A percentile compares a stretch with the other conserved stretches of the same genome.
Conservation (phyloP, 2,113 vertebrate species). For the Pseudopipra pipra region DNA sequence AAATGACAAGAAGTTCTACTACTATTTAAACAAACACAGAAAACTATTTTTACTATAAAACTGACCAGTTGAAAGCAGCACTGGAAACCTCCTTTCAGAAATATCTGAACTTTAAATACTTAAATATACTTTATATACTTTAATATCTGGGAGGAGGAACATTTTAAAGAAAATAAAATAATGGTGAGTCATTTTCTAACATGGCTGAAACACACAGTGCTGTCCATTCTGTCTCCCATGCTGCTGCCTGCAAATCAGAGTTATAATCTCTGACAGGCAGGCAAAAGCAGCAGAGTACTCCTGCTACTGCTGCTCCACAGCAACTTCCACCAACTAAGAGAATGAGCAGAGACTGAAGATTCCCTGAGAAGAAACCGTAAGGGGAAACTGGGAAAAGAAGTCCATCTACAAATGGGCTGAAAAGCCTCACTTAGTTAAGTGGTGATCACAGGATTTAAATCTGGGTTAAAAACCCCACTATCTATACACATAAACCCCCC, state of each 20-base stretch:
- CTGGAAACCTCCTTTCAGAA: background rate
- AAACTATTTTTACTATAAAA: background rate
- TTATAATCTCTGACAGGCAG: background rate
- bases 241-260: background rate
- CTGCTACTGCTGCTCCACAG: background rate
- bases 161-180: background rate
- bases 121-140: background rate
- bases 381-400: background rate
- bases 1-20: background rate
- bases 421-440: background rate
- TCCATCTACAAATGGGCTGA: background rate
- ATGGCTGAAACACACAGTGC: rapidly evolving
- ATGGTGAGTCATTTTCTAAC: background rate
- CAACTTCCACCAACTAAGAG: background rate
- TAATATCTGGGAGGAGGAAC: background rate
- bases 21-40: background rate
- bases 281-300: background rate
- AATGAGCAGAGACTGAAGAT: background rate
- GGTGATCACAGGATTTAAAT: background rate
- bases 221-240: background rate
- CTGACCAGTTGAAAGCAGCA: background rate
- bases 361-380: background rate
- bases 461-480: background rate
- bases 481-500: background rate
- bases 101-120: background rate